Percentiles rank a stretch among this genome's conserved stretches.
phyloP scores from a whole-genome alignment of 2,113 vertebrate species.

The Elachura formosa region DNA sequence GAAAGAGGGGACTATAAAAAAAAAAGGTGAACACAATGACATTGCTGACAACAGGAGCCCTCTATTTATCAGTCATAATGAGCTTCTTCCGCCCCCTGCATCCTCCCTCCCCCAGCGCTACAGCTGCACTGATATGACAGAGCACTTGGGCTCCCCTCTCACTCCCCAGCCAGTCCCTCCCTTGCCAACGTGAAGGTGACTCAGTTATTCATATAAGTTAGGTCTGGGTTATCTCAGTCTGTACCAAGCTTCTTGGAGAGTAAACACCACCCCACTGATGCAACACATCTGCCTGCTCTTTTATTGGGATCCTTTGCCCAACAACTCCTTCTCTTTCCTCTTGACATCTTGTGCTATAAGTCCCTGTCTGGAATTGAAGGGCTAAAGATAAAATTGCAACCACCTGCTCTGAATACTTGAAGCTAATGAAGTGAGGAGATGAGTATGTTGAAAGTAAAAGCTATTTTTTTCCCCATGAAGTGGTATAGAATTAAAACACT shows the following conservation, averaged over 20 bases:
- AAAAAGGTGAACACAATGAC: conserved; percentile 63
- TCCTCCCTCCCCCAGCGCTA: conserved; percentile 50
- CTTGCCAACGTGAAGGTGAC: conserved; percentile 40
- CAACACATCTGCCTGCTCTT: background rate
- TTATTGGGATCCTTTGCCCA: background rate
- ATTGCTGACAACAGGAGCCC: conserved; percentile 55
- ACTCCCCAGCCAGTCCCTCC: background rate
- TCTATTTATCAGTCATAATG: conserved; percentile 70
- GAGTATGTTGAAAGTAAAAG: background rate
- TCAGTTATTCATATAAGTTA: background rate
- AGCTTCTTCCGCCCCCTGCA: conserved; percentile 24
- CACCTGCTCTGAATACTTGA: background rate
- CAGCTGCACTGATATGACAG: conserved; percentile 55
- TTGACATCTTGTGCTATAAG: background rate
- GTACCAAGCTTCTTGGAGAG: background rate
- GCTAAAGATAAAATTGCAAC: background rate
- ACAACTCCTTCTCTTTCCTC: background rate
- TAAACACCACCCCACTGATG: background rate
- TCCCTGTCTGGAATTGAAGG: background rate
- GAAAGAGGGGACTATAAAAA: conserved; percentile 55
- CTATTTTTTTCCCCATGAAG: background rate
- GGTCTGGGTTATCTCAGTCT: background rate
- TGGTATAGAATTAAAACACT: background rate
- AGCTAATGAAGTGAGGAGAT: background rate
- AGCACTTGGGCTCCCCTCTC: conserved; percentile 20